phyloP scores from a whole-genome alignment of 2,797 vertebrate genomes.

The Carduelis carduelis region DNA sequence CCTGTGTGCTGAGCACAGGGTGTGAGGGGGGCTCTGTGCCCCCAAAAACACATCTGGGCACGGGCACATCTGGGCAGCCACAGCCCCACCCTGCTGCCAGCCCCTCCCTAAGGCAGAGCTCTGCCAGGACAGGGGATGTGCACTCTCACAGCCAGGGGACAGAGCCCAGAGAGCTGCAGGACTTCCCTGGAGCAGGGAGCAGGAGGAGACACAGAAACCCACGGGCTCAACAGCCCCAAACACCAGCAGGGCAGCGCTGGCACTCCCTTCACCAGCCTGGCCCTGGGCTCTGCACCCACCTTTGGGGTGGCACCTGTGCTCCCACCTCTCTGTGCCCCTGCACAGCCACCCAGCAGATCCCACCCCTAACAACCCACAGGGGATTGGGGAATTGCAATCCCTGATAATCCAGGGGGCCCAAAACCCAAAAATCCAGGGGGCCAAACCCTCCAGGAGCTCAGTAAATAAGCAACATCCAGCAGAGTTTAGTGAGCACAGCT shows the following conservation, averaged over 20 bases:
- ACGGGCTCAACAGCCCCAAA: background rate
- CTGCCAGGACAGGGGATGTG: accelerated
- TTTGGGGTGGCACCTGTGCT: background rate
- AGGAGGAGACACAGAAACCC: background rate
- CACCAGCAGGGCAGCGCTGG: background rate
- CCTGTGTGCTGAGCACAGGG: background rate
- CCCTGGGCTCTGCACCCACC: background rate
- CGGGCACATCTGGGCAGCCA: background rate
- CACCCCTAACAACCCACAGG: background rate
- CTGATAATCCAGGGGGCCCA: background rate
- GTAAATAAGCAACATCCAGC: background rate
- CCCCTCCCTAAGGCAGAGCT: accelerated
- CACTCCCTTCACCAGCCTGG: background rate
- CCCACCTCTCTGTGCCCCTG: background rate
- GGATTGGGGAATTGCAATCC: background rate
- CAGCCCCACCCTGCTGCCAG: accelerated
- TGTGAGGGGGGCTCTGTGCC: background rate
- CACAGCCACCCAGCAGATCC: background rate
- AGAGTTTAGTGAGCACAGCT: slow-evolving; percentile 58
- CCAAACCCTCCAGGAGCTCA: background rate
- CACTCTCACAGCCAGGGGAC: accelerated
- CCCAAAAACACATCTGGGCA: background rate
- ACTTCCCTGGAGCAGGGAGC: background rate
- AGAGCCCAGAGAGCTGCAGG: background rate
- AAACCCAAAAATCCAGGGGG: background rate